Conservation (phyloP, 2,888 invertebrate species). For the Nemotelus nigrinus region DNA sequence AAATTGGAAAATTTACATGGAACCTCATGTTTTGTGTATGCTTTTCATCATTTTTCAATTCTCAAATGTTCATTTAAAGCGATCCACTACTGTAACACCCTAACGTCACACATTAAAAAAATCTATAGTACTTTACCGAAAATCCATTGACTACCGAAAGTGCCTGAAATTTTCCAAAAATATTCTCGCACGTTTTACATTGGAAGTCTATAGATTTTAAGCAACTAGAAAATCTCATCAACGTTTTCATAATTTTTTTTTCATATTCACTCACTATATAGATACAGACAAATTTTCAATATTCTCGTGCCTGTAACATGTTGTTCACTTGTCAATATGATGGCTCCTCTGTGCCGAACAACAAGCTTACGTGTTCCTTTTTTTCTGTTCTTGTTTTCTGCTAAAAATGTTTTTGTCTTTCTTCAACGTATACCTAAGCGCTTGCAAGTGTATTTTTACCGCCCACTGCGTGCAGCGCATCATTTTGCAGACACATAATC, state of each 20-base stretch:
- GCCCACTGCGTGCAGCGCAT: background rate
- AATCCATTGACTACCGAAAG: constrained; percentile 26
- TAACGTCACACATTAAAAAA: background rate
- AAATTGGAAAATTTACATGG: no score
- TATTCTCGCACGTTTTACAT: constrained; percentile 13
- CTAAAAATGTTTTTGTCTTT: constrained; percentile 14
- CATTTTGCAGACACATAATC: constrained; percentile 10
- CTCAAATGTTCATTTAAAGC: constrained; percentile 1
- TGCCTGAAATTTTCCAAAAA: constrained; percentile 46
- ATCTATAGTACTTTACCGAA: constrained; percentile 36
- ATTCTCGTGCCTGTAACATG: constrained; percentile 12
- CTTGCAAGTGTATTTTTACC: background rate
- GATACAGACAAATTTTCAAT: background rate
- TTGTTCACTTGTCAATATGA: background rate
- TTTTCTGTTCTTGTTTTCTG: constrained; percentile 15
- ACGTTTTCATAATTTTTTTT: constrained; percentile 18
- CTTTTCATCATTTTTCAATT: background rate
- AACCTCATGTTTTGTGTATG: background rate
- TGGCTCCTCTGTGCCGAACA: background rate
- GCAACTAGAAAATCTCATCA: constrained; percentile 41
- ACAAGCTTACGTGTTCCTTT: background rate
- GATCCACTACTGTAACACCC: constrained; percentile 8
- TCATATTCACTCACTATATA: background rate
- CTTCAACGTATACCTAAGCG: background rate
- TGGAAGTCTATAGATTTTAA: constrained; percentile 43